These are phyloP conservation scores for Leucoraja ocellata DNA, from an alignment of 2,797 vertebrate species.

Conservation along the genomic window DNA sequence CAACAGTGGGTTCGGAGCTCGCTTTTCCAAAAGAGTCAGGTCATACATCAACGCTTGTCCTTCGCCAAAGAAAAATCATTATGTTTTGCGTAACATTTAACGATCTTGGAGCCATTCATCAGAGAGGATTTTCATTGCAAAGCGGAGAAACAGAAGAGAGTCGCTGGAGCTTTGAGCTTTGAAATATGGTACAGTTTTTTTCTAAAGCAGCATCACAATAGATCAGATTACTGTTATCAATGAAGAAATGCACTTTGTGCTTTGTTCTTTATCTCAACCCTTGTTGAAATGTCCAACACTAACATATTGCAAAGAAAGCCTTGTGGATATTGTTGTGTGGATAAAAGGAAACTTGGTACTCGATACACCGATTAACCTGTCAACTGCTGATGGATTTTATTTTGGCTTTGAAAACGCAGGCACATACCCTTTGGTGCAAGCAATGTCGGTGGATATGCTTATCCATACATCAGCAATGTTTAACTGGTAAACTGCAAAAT, in stretches of 20 bases:
- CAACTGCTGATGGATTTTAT: background rate
- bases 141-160: conserved; percentile 12
- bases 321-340: conserved; percentile 9
- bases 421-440: background rate
- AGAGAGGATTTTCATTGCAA: background rate
- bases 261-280: conserved; percentile 31
- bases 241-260: conserved; percentile 23
- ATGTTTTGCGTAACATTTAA: conserved; percentile 11
- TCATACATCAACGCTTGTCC: background rate
- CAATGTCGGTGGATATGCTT: background rate
- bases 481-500: background rate
- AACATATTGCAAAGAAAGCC: background rate
- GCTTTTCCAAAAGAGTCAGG: background rate
- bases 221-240: conserved; percentile 28
- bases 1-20: background rate
- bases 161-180: conserved; percentile 10
- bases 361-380: background rate
- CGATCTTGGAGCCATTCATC: background rate
- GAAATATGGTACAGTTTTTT: background rate
- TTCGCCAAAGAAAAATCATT: background rate
- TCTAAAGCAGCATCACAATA: background rate
- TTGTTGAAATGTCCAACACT: conserved; percentile 29
- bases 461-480: background rate
- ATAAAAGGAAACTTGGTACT: conserved; percentile 14
- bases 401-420: background rate